Evolutionary conservation across 2,797 vertebrate genomes (phyloP).

Genomic region (Gallinago stenura): DNA sequence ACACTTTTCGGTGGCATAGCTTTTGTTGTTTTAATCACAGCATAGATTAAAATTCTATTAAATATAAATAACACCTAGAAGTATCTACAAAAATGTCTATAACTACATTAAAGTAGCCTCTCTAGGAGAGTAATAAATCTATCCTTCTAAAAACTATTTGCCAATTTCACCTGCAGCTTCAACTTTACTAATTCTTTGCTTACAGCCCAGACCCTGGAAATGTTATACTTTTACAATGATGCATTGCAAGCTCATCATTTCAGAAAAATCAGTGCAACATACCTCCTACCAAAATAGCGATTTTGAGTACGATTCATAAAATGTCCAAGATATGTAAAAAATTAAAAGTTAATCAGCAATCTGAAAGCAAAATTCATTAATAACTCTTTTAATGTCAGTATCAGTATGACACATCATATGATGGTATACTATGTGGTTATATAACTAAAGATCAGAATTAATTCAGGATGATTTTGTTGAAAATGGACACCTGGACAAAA

Average conservation of each 20-base stretch:
- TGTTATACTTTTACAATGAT: not conserved
- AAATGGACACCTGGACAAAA: not conserved
- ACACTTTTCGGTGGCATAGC: not conserved
- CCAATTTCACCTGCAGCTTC: not conserved
- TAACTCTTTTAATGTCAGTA: not conserved
- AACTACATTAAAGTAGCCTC: not conserved
- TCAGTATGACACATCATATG: not conserved
- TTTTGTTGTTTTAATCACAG: not conserved
- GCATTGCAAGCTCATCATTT: not conserved
- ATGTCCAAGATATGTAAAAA: not conserved
- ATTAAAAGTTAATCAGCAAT: constrained; percentile 12
- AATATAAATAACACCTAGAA: not conserved
- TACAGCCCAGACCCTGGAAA: not conserved
- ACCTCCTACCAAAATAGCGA: not conserved
- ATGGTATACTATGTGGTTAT: not conserved
- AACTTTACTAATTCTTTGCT: not conserved
- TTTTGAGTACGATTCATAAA: not conserved
- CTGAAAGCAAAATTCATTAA: constrained; percentile 21
- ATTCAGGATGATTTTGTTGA: not conserved
- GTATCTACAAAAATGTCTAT: not conserved
- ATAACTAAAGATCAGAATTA: constrained; percentile 1
- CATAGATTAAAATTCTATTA: not conserved
- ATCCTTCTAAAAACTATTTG: not conserved
- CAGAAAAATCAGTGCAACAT: constrained; percentile 18
- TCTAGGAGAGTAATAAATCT: not conserved